Evolutionary conservation across 2,888 invertebrate genomes (phyloP), one percentile per base, ranked within the genome.

Genomic region (Tetanocera ferruginea): DNA sequence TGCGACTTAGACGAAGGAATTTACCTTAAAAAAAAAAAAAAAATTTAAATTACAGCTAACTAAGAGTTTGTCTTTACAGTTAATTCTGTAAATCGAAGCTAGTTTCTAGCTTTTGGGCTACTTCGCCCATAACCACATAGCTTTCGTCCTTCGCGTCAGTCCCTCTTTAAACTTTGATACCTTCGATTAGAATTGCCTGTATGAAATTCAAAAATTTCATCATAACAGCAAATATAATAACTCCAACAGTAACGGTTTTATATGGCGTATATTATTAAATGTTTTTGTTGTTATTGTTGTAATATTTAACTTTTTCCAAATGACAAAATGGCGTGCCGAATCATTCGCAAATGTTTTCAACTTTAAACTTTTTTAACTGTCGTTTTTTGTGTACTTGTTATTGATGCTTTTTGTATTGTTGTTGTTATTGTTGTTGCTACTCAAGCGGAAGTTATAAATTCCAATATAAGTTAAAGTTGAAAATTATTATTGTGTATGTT

Each of bases 301-400:
- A 19, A 43, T 3, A 37, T 57, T 55, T 34, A 83, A 82, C n/a
- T 87, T 84, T 85, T 86, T 86, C 84, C 84, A 87, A 87, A 87
- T 86, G 87, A 87, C 87, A 88, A 85, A 86, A 86, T 88, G 84
- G 87, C 87, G 87, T 87, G 87, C 86, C 82, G 76, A 84, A 85
- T 81, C 83, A 78, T 64, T 80, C 79, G 76, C 78, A 82, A 80
- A 81, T 76, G 79, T 80, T 81, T 77, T 77, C 80, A 80, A 80
- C 76, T 80, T 72, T 71, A 71, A 76, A 31, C 17, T n/a, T 31
- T n/a, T 64, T 64, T 34, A 31, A 14, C 34, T 28, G 64, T 64
- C 52, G 62, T 64, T 78, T 51, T 55, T 67, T 43, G 43, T 19
- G 70, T 52, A 62, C 74, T 72, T 43, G 66, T 52, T 31, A 74